A percentile compares a stretch with the other conserved stretches of the same genome.
These are phyloP conservation scores for Callitettix versicolor DNA, from an alignment of 1,140 invertebrate genomes.

Conservation along the genomic window DNA sequence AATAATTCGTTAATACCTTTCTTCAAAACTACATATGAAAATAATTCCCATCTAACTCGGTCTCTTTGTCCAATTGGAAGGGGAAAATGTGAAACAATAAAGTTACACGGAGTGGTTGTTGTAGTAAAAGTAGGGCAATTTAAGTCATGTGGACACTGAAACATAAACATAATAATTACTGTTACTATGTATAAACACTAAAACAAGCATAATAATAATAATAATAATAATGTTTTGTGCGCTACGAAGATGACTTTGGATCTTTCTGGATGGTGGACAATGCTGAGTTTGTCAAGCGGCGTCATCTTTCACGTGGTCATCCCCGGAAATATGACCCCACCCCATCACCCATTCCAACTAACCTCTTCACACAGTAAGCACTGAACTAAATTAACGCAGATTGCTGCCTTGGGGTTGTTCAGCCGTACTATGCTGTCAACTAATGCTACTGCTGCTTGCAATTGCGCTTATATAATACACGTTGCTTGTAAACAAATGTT, in stretches of 20 bases:
- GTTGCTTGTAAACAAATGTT: too few species aligned
- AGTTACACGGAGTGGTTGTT: slow-evolving; percentile 65
- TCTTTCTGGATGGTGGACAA: slow-evolving; percentile 98
- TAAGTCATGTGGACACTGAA: slow-evolving; percentile 69
- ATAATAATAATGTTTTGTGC: slow-evolving; percentile 85
- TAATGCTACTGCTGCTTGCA: too few species aligned
- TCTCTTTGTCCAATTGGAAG: slow-evolving; percentile 38
- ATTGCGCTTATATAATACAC: too few species aligned
- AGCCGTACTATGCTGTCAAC: too few species aligned
- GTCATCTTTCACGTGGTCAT: slow-evolving; percentile 86
- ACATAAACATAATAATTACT: too few species aligned
- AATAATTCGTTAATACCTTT: slow-evolving; percentile 49
- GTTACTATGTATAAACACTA: not conserved
- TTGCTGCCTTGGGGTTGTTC: too few species aligned
- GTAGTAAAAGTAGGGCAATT: slow-evolving; percentile 53
- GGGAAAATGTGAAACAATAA: slow-evolving; percentile 49
- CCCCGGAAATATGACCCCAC: slow-evolving; percentile 92
- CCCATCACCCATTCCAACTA: slow-evolving; percentile 66
- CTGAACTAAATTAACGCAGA: slow-evolving; percentile 16
- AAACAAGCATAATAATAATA: too few species aligned
- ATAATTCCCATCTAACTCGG: slow-evolving; percentile 41
- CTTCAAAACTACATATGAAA: slow-evolving; percentile 66
- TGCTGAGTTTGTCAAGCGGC: slow-evolving; percentile 91
- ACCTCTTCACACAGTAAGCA: slow-evolving; percentile 67
- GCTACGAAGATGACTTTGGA: slow-evolving; percentile 96